phyloP scores from a whole-genome alignment of 2,888 invertebrate species.

The Agonum fuliginosum region DNA sequence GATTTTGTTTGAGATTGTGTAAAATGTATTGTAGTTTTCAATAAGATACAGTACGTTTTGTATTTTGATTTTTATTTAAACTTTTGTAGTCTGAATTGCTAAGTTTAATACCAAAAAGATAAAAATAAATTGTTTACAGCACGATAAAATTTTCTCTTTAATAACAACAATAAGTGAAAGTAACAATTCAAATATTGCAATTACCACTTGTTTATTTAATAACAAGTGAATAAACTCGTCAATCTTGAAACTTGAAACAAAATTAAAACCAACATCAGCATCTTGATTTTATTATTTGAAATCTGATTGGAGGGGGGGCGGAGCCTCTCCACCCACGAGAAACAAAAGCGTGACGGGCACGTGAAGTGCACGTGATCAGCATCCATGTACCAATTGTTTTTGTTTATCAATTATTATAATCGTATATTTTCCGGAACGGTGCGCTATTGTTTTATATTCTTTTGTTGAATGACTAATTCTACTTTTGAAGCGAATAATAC shows the following conservation, averaged over 20 bases:
- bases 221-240: too few species aligned
- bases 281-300: too few species aligned
- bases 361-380: neutral
- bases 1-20: too few species aligned
- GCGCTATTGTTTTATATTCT: neutral
- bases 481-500: too few species aligned
- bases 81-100: neutral
- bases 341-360: neutral
- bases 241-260: too few species aligned
- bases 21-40: too few species aligned
- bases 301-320: neutral
- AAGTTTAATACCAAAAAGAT: neutral
- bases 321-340: neutral
- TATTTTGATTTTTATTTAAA: too few species aligned
- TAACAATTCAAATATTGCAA: too few species aligned
- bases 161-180: constrained; percentile 13
- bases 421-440: neutral
- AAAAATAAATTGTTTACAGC: neutral
- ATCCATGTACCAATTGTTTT: neutral
- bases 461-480: neutral
- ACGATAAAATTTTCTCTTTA: constrained; percentile 1
- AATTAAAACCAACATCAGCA: too few species aligned
- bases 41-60: too few species aligned
- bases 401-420: neutral
- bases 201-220: too few species aligned